A percentile compares a stretch with the other conserved stretches of the same genome.
Evolutionary conservation across 2,797 vertebrate species (phyloP).

Genomic region (Sylvia borin): DNA sequence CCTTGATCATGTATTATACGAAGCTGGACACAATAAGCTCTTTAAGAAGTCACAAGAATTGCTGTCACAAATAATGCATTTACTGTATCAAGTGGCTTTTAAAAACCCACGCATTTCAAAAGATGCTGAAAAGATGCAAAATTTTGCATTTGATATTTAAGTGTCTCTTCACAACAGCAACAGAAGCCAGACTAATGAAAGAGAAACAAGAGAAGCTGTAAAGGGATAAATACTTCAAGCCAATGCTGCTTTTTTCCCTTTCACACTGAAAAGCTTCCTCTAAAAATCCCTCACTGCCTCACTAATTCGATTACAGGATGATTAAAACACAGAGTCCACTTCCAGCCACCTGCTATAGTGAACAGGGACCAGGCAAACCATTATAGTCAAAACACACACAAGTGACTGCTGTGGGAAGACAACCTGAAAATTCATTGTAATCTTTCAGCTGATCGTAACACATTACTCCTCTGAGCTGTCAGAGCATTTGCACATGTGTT

Average conservation of each 20-base stretch:
- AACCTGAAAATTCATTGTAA: neutral
- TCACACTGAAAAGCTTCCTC: neutral
- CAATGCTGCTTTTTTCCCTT: neutral
- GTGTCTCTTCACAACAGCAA: neutral
- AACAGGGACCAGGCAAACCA: neutral
- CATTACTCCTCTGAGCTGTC: neutral
- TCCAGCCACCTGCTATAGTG: neutral
- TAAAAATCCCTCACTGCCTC: neutral
- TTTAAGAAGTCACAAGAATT: neutral
- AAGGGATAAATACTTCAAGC: neutral
- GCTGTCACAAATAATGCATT: neutral
- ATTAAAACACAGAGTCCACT: neutral
- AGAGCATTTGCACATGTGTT: neutral
- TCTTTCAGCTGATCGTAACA: neutral
- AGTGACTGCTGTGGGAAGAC: neutral
- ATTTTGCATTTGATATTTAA: neutral
- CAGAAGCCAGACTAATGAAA: neutral
- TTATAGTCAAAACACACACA: neutral
- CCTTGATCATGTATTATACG: accelerated
- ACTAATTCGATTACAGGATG: neutral
- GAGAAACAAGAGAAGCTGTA: neutral
- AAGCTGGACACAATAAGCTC: neutral
- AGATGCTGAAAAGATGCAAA: neutral
- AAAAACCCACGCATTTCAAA: neutral
- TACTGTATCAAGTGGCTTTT: neutral